Percentiles rank a stretch among this genome's conserved stretches.
Conservation (phyloP, 2,888 invertebrate genomes). For the Biston betularia region DNA sequence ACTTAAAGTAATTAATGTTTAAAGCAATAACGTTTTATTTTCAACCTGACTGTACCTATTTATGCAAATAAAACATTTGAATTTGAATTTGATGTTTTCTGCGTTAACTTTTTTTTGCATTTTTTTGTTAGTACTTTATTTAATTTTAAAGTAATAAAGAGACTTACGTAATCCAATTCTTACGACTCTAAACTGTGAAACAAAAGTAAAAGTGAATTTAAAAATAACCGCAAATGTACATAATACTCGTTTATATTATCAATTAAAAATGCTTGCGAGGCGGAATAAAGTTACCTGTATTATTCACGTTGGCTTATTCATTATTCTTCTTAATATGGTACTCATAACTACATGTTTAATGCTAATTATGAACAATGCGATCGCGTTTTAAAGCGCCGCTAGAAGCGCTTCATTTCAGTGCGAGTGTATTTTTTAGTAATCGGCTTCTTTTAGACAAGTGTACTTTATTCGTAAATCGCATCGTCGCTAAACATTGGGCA, state of each 20-base stretch:
- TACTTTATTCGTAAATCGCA: no score
- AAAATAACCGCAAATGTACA: conserved; percentile 42
- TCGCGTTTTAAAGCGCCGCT: neutral
- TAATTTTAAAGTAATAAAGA: no score
- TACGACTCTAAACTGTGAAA: conserved; percentile 44
- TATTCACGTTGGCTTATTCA: conserved; percentile 18
- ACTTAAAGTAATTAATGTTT: no score
- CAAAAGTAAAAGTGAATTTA: conserved; percentile 43
- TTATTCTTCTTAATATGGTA: conserved; percentile 9
- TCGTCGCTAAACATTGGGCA: no score
- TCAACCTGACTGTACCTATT: no score
- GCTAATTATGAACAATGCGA: neutral
- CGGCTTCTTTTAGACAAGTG: no score
- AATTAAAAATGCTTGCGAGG: conserved; percentile 47
- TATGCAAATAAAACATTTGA: no score
- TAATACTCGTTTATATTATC: conserved; percentile 41
- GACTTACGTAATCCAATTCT: conserved; percentile 11
- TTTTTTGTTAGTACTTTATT: no score
- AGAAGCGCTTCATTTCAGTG: neutral
- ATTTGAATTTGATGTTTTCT: no score
- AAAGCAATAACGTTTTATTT: no score
- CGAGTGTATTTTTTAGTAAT: neutral
- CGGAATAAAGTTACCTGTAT: conserved; percentile 18
- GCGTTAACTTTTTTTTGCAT: no score
- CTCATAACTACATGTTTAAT: neutral